Evolutionary conservation across 2,797 vertebrate species (phyloP).

Genomic region (Coilia nasus): DNA sequence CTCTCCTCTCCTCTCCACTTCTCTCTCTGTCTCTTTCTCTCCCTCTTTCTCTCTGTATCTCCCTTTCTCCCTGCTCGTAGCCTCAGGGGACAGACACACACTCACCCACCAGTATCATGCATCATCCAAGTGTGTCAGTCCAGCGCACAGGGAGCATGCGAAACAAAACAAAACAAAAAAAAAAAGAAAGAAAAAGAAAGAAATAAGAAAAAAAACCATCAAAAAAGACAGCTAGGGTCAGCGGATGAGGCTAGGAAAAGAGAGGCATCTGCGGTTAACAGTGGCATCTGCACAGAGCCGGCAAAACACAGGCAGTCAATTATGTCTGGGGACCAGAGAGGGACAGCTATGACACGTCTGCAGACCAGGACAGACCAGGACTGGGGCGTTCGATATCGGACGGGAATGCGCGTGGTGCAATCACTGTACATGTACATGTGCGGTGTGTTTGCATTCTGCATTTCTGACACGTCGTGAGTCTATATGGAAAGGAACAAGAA

Average conservation of each 20-base stretch:
- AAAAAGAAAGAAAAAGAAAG: not conserved
- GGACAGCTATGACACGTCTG: not conserved
- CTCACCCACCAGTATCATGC: constrained; percentile 2
- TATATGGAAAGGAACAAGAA: no score
- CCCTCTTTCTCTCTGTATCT: not conserved
- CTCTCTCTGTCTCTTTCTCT: not conserved
- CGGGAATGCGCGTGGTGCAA: no score
- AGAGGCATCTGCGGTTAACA: not conserved
- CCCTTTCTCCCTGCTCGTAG: not conserved
- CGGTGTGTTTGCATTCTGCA: no score
- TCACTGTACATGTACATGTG: no score
- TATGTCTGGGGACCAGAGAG: constrained; percentile 37
- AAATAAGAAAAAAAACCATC: not conserved
- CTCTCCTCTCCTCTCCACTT: not conserved
- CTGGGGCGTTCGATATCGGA: not conserved
- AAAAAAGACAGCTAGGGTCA: not conserved
- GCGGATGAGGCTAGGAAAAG: not conserved
- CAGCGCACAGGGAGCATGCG: not conserved
- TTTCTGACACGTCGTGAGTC: no score
- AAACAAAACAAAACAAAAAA: not conserved
- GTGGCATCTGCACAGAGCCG: not conserved
- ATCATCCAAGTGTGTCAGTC: constrained; percentile 6
- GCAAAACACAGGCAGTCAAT: not conserved
- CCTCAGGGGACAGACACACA: not conserved
- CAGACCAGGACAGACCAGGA: not conserved